Evolutionary conservation across 2,113 vertebrate species (phyloP), one percentile per base, ranked within the genome.

Genomic region (Hepsetus odoe): DNA sequence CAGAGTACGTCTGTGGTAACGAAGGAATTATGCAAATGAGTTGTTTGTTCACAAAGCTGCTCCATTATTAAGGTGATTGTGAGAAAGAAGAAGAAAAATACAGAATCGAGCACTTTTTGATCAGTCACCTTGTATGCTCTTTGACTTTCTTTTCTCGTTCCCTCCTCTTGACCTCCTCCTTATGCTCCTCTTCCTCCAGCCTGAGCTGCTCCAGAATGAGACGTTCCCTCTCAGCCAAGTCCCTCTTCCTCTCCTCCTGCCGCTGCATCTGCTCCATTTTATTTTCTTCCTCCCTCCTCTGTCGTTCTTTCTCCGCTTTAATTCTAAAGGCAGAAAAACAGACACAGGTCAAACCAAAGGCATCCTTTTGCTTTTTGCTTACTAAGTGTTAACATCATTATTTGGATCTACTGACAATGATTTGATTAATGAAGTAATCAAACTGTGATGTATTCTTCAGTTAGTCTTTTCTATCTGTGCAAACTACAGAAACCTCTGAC

Each of bases 271-370:
- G 81, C 66, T 64, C 55, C 68, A 94, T 84, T 74, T 72, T 90
- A 82, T 83, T 90, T 85, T 98, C 96, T 62, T 95, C 95, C 11
- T 77, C 85, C 55, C 85, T 61, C 20, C 95, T 92, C 55, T 90
- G 79, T 1, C 86, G 88, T 55, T 99, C 97, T 80, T 94, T 95
- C 84, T 92, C 90, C 7, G 86, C 89, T 88, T 97, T 98, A 69
- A 98, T 95, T 87, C 97, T 96, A 85, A 49, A 40, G 9, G 55
- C 0, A 74, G 58, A 58, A 53, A 7, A 38, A 66, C 35, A 4
- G 22, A 20, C 16, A 62, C 8, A 38, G 12, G 32, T 20, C 14
- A 0, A 8, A 18, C 4, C 30, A 3, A 53, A 22, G 22, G 6
- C 0, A 49, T 49, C 1, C 2, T 18, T 49, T 18, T 9, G 7